Conservation (phyloP, 2,113 vertebrate species). For the Alces alces region DNA sequence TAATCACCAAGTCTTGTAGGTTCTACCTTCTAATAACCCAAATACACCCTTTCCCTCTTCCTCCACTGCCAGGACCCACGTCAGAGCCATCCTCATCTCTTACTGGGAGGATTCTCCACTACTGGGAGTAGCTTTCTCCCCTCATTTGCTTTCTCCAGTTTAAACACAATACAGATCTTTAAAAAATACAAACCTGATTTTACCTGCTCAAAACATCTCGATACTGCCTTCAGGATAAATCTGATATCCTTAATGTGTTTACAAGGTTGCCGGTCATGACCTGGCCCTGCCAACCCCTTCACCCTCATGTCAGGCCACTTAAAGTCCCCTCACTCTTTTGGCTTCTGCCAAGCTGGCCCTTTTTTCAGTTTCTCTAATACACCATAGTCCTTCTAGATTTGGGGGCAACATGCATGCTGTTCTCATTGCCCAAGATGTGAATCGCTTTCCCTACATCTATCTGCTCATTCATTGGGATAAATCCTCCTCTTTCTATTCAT, state of each 20-base stretch:
- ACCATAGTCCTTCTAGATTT: background rate
- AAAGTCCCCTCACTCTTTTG: background rate
- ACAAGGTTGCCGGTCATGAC: background rate
- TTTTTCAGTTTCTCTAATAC: background rate
- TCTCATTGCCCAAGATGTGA: background rate
- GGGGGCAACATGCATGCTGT: background rate
- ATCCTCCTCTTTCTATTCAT: background rate
- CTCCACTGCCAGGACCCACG: background rate
- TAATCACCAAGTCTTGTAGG: background rate
- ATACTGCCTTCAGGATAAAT: background rate
- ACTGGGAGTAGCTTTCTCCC: background rate
- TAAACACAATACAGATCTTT: background rate
- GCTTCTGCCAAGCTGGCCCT: background rate
- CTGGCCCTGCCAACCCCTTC: background rate
- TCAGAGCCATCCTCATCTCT: background rate
- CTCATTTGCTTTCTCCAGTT: background rate
- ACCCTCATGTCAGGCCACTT: background rate
- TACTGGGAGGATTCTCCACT: background rate
- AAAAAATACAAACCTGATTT: background rate
- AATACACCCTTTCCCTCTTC: background rate
- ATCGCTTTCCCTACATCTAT: background rate
- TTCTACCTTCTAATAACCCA: background rate
- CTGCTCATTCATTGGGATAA: background rate
- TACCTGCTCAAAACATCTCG: background rate
- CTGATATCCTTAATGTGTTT: background rate